These are phyloP conservation scores for Nymphalis io DNA, from an alignment of 1,140 invertebrate genomes.

Conservation along the genomic window DNA sequence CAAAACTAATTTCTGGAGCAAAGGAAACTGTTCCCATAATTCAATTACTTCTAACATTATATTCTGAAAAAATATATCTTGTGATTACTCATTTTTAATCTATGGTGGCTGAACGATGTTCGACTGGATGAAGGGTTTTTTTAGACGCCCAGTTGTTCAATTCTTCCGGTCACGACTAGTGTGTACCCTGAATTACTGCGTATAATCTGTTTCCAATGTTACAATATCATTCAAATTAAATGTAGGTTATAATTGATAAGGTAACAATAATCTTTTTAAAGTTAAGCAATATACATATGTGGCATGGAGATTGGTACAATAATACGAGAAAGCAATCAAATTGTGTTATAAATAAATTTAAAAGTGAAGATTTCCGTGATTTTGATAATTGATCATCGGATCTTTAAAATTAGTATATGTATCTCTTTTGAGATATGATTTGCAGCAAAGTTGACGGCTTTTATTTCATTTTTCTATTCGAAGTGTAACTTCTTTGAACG, in stretches of 20 bases:
- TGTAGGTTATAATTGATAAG: constrained; percentile 3
- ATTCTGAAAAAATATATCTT: no score
- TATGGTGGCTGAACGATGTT: no score
- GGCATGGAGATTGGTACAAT: constrained; percentile 24
- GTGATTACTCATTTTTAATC: no score
- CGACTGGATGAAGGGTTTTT: no score
- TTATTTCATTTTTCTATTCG: no score
- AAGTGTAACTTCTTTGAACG: no score
- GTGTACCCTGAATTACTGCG: not conserved
- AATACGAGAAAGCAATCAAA: constrained; percentile 26
- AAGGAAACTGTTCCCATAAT: no score
- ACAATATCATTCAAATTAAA: constrained; percentile 13
- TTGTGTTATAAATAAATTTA: constrained; percentile 3
- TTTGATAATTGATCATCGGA: not conserved
- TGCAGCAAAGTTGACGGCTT: no score
- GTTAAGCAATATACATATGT: constrained; percentile 25
- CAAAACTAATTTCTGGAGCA: no score
- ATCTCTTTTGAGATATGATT: no score
- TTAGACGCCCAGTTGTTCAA: no score
- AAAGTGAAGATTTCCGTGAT: not conserved
- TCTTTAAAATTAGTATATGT: not conserved
- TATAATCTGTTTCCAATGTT: constrained; percentile 7
- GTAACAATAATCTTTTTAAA: constrained; percentile 7
- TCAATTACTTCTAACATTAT: no score
- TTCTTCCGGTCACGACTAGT: not conserved